These are phyloP conservation scores for Orthosia incerta DNA, from an alignment of 2,888 invertebrate species.

Conservation along the genomic window DNA sequence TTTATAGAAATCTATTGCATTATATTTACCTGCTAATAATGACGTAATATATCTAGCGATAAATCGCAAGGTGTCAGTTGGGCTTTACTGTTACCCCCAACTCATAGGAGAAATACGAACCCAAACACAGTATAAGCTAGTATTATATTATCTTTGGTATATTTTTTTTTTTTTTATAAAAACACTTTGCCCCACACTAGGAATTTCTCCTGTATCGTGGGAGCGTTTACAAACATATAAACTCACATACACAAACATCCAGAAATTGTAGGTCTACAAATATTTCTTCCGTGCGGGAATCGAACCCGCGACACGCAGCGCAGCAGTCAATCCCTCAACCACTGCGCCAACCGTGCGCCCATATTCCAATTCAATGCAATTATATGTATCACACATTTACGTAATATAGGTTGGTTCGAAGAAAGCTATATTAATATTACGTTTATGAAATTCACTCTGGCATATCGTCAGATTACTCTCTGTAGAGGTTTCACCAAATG, in stretches of 20 bases:
- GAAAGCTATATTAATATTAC: constrained; percentile 46
- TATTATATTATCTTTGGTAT: too few relatives aligned
- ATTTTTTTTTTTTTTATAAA: too few relatives aligned
- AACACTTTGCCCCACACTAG: too few relatives aligned
- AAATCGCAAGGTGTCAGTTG: background rate
- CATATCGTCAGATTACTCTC: constrained; percentile 52
- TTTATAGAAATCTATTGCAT: background rate
- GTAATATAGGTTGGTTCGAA: constrained; percentile 8
- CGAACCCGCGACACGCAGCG: too few relatives aligned
- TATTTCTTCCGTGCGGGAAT: too few relatives aligned
- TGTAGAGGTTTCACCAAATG: constrained; percentile 53
- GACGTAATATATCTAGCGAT: background rate
- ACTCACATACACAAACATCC: too few relatives aligned
- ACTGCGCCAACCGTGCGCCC: too few relatives aligned
- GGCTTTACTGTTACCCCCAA: constrained; percentile 20
- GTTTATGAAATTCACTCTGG: constrained; percentile 40
- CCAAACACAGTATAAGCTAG: background rate
- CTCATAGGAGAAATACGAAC: constrained; percentile 15
- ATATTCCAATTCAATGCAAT: too few relatives aligned
- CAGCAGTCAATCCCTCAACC: too few relatives aligned
- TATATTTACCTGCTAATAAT: constrained; percentile 3
- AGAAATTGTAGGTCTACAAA: too few relatives aligned
- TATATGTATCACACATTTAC: background rate
- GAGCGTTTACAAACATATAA: too few relatives aligned
- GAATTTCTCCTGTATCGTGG: too few relatives aligned